A percentile compares a stretch with the other conserved stretches of the same genome.
phyloP scores from a whole-genome alignment of 2,797 vertebrate species.

The Acomys russatus region DNA sequence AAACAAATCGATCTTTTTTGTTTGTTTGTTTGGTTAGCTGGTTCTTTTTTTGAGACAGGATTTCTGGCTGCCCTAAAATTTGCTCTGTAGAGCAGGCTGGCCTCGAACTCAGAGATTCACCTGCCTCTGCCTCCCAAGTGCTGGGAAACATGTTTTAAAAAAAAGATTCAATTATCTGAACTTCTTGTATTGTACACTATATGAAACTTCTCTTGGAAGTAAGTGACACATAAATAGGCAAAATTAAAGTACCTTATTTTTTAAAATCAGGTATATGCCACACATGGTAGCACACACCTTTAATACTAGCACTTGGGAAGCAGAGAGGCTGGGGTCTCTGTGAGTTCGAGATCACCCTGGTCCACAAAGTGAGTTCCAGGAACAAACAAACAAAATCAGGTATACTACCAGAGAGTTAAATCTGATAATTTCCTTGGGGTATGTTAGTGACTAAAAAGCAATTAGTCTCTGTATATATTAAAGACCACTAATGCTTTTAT shows the following conservation, averaged over 20 bases:
- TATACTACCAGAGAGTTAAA: background rate
- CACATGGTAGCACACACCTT: background rate
- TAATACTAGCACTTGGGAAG: background rate
- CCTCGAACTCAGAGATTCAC: too few relatives aligned
- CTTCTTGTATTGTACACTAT: background rate
- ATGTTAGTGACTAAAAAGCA: background rate
- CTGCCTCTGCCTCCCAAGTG: too few relatives aligned
- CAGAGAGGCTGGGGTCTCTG: background rate
- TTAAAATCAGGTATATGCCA: background rate
- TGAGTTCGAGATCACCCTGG: background rate
- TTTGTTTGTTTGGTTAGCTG: background rate
- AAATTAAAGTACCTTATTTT: background rate
- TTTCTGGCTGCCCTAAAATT: too few relatives aligned
- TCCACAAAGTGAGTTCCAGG: background rate
- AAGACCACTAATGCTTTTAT: background rate
- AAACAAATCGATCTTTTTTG: background rate
- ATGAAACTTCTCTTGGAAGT: slow-evolving; percentile 8
- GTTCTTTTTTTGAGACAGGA: too few relatives aligned
- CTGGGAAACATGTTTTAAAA: too few relatives aligned
- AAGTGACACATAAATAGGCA: background rate
- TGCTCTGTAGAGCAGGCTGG: too few relatives aligned
- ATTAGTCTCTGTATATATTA: background rate
- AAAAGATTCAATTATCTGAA: background rate
- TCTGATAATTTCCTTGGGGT: background rate
- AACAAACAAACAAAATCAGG: background rate